phyloP scores from a whole-genome alignment of 2,797 vertebrate species.

The Tokudaia tokunoshimensis region DNA sequence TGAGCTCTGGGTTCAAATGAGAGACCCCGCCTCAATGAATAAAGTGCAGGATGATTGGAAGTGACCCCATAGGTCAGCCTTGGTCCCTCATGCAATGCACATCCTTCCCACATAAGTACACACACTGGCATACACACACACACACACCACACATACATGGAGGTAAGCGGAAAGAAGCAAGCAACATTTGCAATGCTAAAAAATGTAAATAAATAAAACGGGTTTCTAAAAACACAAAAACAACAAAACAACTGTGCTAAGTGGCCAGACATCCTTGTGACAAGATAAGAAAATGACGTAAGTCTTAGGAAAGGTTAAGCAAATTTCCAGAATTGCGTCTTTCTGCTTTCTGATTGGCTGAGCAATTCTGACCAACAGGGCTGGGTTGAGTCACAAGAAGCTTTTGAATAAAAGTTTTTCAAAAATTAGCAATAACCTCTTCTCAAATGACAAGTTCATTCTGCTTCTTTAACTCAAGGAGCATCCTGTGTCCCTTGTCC shows the following conservation, averaged over 20 bases:
- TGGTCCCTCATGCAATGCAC: neutral
- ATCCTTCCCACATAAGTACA: neutral
- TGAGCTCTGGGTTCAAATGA: neutral
- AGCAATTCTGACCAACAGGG: neutral
- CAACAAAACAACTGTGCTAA: neutral
- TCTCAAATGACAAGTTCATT: slow-evolving; percentile 1
- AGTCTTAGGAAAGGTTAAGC: slow-evolving; percentile 56
- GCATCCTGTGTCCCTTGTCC: neutral
- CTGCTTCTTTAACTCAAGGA: neutral
- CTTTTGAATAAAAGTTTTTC: slow-evolving; percentile 57
- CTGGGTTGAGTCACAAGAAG: slow-evolving; percentile 8
- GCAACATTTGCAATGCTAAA: neutral
- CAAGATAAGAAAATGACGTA: neutral
- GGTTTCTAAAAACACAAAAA: neutral
- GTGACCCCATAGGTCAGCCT: neutral
- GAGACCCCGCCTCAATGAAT: neutral
- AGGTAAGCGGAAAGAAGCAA: neutral
- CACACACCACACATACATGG: neutral
- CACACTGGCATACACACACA: neutral
- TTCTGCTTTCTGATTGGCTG: slow-evolving; percentile 52
- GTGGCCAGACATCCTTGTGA: neutral
- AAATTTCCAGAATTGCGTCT: slow-evolving; percentile 55
- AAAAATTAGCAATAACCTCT: slow-evolving; percentile 35
- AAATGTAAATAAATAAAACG: neutral
- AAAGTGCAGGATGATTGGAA: neutral